Conservation (phyloP, 2,888 invertebrate genomes). For the Rosalia funebris region DNA sequence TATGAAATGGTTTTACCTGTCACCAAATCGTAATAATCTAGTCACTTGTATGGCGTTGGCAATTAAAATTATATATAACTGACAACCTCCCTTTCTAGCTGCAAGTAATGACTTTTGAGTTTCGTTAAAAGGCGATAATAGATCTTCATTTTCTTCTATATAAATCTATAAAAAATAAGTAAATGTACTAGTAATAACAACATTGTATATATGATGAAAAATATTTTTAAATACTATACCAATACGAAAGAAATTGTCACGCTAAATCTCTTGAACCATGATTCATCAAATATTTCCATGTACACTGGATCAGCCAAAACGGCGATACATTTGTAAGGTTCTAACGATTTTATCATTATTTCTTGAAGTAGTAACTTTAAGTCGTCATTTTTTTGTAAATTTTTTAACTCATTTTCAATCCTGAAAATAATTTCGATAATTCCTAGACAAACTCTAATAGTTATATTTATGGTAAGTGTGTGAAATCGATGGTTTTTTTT, state of each 20-base stretch:
- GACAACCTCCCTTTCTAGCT: constrained; percentile 74
- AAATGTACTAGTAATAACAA: constrained; percentile 4
- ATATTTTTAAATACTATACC: constrained; percentile 61
- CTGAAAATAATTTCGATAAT: constrained; percentile 14
- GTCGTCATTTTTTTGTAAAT: constrained; percentile 23
- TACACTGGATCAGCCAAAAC: constrained; percentile 68
- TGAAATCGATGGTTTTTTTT: no score
- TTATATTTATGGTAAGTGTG: no score
- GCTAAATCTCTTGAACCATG: constrained; percentile 64
- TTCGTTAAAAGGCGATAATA: constrained; percentile 70
- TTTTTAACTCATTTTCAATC: constrained; percentile 19
- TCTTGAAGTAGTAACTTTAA: constrained; percentile 53
- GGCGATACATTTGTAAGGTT: constrained; percentile 65
- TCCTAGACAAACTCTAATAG: not conserved
- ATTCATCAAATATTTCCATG: constrained; percentile 66
- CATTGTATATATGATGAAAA: constrained; percentile 13
- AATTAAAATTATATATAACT: constrained; percentile 76
- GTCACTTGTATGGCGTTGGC: constrained; percentile 77
- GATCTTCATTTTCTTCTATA: constrained; percentile 66
- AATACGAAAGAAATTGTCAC: constrained; percentile 66
- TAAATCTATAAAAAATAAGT: constrained; percentile 22
- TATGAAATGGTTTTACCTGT: constrained; percentile 65
- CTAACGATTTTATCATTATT: constrained; percentile 56
- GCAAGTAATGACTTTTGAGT: constrained; percentile 69
- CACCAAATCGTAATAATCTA: constrained; percentile 75